Evolutionary conservation across 2,888 invertebrate species (phyloP).

Genomic region (Oegoconia quadripuncta): DNA sequence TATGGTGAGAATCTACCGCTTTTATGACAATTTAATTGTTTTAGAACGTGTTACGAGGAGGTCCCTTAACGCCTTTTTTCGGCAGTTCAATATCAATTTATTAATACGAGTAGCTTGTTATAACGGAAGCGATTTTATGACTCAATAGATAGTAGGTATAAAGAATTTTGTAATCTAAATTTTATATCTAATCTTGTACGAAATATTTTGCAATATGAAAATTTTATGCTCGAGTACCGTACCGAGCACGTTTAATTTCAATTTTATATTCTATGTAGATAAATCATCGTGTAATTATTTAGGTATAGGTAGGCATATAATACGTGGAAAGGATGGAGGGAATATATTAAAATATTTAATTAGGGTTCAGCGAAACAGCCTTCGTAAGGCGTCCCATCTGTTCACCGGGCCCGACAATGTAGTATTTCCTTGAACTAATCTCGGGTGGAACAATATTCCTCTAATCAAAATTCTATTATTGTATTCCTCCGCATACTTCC

Average conservation of each 20-base stretch:
- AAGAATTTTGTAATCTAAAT: too few species aligned
- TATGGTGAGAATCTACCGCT: slow-evolving; percentile 60
- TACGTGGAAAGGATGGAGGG: slow-evolving; percentile 49
- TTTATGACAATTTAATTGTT: slow-evolving; percentile 70
- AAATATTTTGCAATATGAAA: too few species aligned
- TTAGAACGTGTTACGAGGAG: slow-evolving; percentile 44
- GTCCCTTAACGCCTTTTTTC: slow-evolving; percentile 38
- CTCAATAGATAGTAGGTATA: too few species aligned
- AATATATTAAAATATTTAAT: slow-evolving; percentile 73
- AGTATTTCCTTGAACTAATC: slow-evolving; percentile 51
- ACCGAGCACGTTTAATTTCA: slow-evolving; percentile 26
- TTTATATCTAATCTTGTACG: too few species aligned
- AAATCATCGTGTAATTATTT: slow-evolving; percentile 3
- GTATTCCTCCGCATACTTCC: slow-evolving; percentile 41
- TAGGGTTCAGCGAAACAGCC: slow-evolving; percentile 51
- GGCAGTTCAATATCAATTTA: slow-evolving; percentile 36
- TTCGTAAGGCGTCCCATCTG: slow-evolving; percentile 49
- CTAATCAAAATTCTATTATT: slow-evolving; percentile 60
- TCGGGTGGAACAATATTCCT: slow-evolving; percentile 48
- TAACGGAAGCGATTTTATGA: too few species aligned
- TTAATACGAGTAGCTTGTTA: too few species aligned
- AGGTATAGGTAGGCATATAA: slow-evolving; percentile 34
- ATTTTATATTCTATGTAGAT: slow-evolving; percentile 39
- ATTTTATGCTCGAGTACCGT: slow-evolving; percentile 18
- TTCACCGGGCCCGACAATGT: slow-evolving; percentile 45